These are phyloP conservation scores for Hippotragus niger DNA, from an alignment of 2,113 vertebrate genomes.

Conservation along the genomic window DNA sequence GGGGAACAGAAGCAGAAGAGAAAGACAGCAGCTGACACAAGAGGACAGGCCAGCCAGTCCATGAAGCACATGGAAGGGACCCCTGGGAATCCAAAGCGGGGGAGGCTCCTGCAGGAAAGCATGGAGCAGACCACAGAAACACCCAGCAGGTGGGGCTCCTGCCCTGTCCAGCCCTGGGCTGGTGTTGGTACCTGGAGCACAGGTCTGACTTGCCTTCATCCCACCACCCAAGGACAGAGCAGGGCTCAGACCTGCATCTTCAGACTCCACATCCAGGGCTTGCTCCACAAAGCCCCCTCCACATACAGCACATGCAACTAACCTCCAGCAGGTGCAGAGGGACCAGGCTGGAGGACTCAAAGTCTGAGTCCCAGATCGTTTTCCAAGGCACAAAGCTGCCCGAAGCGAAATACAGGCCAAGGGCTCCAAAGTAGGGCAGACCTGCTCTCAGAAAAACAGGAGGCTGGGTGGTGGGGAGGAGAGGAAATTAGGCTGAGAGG, in stretches of 20 bases:
- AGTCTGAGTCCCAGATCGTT: conserved; percentile 22
- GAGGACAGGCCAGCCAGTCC: not conserved
- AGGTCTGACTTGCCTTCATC: not conserved
- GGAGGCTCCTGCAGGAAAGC: not conserved
- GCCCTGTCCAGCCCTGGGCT: not conserved
- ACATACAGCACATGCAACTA: not conserved
- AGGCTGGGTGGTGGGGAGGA: not conserved
- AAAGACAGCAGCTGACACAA: not conserved
- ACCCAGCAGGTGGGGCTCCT: not conserved
- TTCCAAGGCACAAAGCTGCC: conserved; percentile 4
- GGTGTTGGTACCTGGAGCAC: not conserved
- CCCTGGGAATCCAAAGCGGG: not conserved
- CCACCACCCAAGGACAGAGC: not conserved
- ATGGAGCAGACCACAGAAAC: not conserved
- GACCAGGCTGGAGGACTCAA: not conserved
- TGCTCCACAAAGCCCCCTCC: not conserved
- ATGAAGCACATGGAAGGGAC: not conserved
- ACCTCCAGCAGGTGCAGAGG: not conserved
- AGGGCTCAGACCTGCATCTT: not conserved
- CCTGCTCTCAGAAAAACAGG: conserved; percentile 18
- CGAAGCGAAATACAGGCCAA: conserved; percentile 61
- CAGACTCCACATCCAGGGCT: not conserved
- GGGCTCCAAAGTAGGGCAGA: conserved; percentile 66
- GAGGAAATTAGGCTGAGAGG: conserved; percentile 32
- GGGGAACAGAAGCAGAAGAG: not conserved